Percentiles rank a stretch among this genome's conserved stretches.
phyloP scores from a whole-genome alignment of 2,113 vertebrate species.

The Todiramphus chloris region DNA sequence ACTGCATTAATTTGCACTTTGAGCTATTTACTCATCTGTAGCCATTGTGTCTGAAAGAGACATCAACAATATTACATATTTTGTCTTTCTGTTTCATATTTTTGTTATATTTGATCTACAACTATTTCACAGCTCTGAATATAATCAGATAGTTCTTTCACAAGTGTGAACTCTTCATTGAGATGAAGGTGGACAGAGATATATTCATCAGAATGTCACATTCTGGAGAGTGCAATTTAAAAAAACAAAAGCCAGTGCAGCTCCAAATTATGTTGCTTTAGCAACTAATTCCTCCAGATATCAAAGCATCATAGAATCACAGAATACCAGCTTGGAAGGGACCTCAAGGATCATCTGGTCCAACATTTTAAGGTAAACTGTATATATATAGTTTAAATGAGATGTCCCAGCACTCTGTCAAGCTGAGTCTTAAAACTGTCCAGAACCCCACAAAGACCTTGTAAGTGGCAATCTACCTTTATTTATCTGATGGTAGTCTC shows the following conservation, averaged over 20 bases:
- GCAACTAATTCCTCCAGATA: background rate
- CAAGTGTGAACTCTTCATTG: background rate
- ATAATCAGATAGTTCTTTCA: background rate
- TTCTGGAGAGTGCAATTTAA: background rate
- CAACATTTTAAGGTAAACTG: too few relatives aligned
- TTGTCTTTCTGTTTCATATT: background rate
- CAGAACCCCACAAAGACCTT: background rate
- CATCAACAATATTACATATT: background rate
- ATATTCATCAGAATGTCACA: background rate
- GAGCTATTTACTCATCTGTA: background rate
- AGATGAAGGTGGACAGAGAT: background rate
- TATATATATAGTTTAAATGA: too few relatives aligned
- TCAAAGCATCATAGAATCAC: too few relatives aligned
- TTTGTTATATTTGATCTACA: background rate
- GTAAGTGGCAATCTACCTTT: background rate
- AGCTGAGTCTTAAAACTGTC: too few relatives aligned
- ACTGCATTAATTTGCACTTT: slow-evolving; percentile 28
- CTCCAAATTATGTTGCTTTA: background rate
- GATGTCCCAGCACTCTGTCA: too few relatives aligned
- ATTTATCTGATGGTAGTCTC: background rate
- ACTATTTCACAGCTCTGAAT: background rate
- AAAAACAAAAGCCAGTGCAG: background rate
- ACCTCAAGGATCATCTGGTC: too few relatives aligned
- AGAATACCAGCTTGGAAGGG: too few relatives aligned
- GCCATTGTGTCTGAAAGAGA: background rate